Percentiles rank a stretch among this genome's conserved stretches.
Evolutionary conservation across 2,113 vertebrate species (phyloP).

Genomic region (Neolamprologus kungweensis): DNA sequence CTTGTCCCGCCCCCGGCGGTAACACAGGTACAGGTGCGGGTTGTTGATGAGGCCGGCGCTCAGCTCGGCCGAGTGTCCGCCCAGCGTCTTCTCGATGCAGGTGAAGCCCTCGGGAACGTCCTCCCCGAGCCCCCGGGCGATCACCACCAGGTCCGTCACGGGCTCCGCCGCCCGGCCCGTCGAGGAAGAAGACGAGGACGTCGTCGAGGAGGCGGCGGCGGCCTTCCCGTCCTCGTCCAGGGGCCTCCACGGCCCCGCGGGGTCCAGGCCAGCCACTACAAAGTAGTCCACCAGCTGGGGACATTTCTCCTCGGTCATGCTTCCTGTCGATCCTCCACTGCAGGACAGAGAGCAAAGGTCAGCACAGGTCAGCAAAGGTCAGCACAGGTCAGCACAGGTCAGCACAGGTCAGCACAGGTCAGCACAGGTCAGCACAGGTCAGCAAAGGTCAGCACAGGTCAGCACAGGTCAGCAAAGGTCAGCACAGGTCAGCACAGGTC

Average conservation of each 20-base stretch:
- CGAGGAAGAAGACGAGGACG: constrained; percentile 7
- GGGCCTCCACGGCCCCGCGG: constrained; percentile 54
- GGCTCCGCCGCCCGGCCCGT: constrained; percentile 74
- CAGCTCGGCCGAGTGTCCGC: constrained; percentile 84
- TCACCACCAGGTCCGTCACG: constrained; percentile 85
- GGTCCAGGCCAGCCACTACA: constrained; percentile 85
- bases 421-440: too few relatives aligned
- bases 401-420: not conserved
- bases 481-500: too few relatives aligned
- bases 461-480: too few relatives aligned
- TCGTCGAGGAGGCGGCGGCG: not conserved
- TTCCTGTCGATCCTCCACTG: constrained; percentile 54
- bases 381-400: not conserved
- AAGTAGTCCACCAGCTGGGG: constrained; percentile 96
- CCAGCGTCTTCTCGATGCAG: constrained; percentile 84
- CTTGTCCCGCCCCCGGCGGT: constrained; percentile 83
- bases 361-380: too few relatives aligned
- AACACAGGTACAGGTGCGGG: constrained; percentile 89
- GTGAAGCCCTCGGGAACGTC: constrained; percentile 94
- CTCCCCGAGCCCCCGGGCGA: constrained; percentile 84
- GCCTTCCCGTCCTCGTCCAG: constrained; percentile 76
- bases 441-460: not conserved
- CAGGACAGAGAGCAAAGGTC: not conserved
- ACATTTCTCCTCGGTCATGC: constrained; percentile 89
- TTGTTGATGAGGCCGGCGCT: constrained; percentile 87